Evolutionary conservation across 1,140 invertebrate species (phyloP).

Genomic region (Zophobas atratus): DNA sequence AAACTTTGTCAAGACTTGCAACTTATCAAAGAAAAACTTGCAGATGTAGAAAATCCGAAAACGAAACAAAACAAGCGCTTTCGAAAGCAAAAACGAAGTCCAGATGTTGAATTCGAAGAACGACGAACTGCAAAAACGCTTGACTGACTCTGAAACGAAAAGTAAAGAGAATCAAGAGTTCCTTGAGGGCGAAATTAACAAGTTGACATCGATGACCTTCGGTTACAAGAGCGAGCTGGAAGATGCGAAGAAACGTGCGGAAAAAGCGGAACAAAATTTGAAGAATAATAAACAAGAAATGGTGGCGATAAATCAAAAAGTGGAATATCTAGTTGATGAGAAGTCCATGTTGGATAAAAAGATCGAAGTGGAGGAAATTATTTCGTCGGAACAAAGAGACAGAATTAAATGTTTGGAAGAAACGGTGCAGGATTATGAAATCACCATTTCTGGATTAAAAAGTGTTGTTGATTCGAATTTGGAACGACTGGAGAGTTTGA

Average conservation of each 20-base stretch:
- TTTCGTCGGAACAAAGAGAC: background rate
- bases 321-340: conserved; percentile 4
- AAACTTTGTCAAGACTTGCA: background rate
- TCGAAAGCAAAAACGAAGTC: background rate
- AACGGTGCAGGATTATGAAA: conserved; percentile 33
- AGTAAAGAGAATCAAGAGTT: background rate
- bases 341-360: conserved; percentile 4
- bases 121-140: background rate
- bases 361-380: conserved; percentile 12
- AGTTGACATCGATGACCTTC: no score
- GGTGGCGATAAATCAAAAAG: background rate
- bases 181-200: no score
- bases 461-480: conserved; percentile 29
- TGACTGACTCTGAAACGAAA: background rate
- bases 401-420: conserved; percentile 29
- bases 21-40: conserved; percentile 4
- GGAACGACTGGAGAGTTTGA: conserved; percentile 25
- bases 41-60: background rate
- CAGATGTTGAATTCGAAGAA: conserved; percentile 6
- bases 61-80: background rate
- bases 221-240: no score
- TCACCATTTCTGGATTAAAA: conserved; percentile 38
- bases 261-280: background rate
- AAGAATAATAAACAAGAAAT: background rate
- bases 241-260: no score